Conservation (phyloP, 2,113 vertebrate species). For the Piprites chloris region DNA sequence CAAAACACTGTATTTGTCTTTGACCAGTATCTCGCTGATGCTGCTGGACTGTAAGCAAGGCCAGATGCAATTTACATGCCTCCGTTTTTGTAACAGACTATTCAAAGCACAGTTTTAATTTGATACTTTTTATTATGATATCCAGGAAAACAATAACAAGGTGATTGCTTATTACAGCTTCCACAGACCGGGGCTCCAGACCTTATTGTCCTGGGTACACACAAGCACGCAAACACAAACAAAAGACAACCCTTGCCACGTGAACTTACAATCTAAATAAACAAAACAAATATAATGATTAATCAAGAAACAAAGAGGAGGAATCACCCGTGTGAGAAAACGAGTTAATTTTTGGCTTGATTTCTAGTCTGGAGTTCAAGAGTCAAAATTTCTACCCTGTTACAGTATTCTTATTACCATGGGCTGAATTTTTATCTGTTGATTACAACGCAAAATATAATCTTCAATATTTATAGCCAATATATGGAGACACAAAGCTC, state of each 20-base stretch:
- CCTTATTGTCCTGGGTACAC: background rate
- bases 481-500: background rate
- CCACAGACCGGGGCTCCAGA: conserved; percentile 13
- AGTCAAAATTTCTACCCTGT: background rate
- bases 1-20: background rate
- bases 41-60: background rate
- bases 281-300: conserved; percentile 29
- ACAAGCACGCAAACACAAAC: background rate
- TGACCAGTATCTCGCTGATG: background rate
- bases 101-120: conserved; percentile 36
- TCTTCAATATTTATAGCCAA: background rate
- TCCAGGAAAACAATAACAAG: conserved; percentile 52
- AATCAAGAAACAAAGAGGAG: conserved; percentile 21
- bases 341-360: background rate
- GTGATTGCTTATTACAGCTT: conserved; percentile 55
- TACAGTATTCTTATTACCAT: background rate
- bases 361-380: background rate
- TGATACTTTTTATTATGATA: conserved; percentile 47
- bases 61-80: background rate
- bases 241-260: conserved; percentile 26
- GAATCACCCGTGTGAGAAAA: background rate
- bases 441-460: background rate
- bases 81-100: conserved; percentile 40
- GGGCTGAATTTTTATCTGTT: background rate
- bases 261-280: conserved; percentile 46